Percentiles rank a stretch among this genome's conserved stretches.
Conservation (phyloP, 2,113 vertebrate genomes). For the Theristicus caerulescens region DNA sequence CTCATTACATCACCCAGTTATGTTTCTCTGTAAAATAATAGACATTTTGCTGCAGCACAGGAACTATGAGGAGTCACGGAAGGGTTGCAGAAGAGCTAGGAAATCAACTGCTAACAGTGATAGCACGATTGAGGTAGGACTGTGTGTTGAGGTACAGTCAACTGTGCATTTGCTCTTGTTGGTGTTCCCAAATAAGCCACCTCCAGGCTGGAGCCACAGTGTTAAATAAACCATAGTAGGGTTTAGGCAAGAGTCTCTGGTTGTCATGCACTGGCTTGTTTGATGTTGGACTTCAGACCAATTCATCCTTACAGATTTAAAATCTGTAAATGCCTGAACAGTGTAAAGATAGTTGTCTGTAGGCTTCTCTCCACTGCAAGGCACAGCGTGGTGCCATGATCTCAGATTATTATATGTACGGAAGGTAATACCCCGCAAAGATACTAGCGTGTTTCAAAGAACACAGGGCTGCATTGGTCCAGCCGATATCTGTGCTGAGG, state of each 20-base stretch:
- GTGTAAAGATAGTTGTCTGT: not conserved
- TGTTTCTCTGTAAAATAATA: not conserved
- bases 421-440: not conserved
- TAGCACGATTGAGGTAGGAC: not conserved
- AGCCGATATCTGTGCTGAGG: not conserved
- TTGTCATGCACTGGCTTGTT: not conserved
- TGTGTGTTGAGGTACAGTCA: not conserved
- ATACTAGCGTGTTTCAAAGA: not conserved
- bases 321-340: not conserved
- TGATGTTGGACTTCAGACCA: not conserved
- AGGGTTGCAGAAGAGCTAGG: not conserved
- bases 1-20: not conserved
- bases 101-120: not conserved
- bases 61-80: not conserved
- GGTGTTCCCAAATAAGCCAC: not conserved
- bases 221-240: not conserved
- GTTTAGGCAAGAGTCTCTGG: not conserved
- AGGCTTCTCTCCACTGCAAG: not conserved
- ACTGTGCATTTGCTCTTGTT: not conserved
- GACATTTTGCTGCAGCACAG: not conserved
- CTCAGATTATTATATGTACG: not conserved
- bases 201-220: not conserved
- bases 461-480: not conserved
- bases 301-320: not conserved
- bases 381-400: not conserved